Conservation (phyloP, 2,113 vertebrate genomes). For the Struthio camelus region DNA sequence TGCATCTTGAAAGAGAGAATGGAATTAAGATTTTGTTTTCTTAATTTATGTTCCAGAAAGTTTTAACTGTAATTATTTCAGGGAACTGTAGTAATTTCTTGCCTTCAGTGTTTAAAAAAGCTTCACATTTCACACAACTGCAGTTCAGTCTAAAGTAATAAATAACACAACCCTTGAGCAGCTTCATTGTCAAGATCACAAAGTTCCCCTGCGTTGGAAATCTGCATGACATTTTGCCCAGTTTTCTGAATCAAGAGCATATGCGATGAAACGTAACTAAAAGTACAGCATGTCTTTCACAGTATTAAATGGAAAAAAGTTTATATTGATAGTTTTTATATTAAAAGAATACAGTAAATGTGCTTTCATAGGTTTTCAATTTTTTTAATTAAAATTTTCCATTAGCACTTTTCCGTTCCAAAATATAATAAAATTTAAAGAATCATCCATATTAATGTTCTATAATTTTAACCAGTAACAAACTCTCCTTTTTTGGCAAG, state of each 20-base stretch:
- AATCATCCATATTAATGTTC: neutral
- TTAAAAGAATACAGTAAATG: neutral
- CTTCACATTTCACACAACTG: constrained; percentile 2
- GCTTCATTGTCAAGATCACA: constrained; percentile 12
- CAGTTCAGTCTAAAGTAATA: neutral
- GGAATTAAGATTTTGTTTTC: neutral
- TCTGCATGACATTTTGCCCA: neutral
- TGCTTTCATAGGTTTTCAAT: neutral
- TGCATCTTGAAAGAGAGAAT: neutral
- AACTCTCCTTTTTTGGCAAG: neutral
- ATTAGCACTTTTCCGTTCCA: neutral
- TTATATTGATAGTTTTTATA: neutral
- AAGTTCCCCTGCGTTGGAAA: constrained; percentile 15
- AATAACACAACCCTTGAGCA: neutral
- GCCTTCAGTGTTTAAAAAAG: constrained; percentile 34
- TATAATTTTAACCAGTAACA: neutral
- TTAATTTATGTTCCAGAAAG: neutral
- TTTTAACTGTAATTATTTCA: constrained; percentile 31
- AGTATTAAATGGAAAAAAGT: neutral
- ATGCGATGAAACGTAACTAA: neutral
- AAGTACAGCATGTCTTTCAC: constrained; percentile 1
- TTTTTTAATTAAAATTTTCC: neutral
- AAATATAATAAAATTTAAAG: neutral
- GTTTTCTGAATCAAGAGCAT: neutral
- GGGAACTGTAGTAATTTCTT: neutral